Evolutionary conservation across 1,140 invertebrate genomes (phyloP).

Genomic region (Asbolus verrucosus): DNA sequence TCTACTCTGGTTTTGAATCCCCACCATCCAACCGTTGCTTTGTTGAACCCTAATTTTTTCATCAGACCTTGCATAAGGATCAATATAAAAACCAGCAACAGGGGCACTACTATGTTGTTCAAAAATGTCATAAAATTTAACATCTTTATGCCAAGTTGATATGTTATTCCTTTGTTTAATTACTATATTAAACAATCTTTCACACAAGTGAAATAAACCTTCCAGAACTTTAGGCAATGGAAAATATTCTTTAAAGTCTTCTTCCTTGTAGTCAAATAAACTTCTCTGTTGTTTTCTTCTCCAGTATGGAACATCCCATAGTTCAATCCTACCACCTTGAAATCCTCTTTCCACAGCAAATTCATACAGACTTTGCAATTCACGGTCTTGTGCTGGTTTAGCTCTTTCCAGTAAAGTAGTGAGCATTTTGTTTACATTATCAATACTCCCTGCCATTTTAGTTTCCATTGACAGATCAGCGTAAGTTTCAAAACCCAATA

Average conservation of each 20-base stretch:
- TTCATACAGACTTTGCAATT: slow-evolving; percentile 77
- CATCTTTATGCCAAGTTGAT: slow-evolving; percentile 86
- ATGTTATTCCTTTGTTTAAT: slow-evolving; percentile 78
- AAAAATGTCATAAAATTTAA: slow-evolving; percentile 85
- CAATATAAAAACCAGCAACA: slow-evolving; percentile 85
- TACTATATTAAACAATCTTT: slow-evolving; percentile 84
- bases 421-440: slow-evolving; percentile 82
- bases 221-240: slow-evolving; percentile 82
- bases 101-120: slow-evolving; percentile 76
- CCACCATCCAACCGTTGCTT: slow-evolving; percentile 76
- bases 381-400: slow-evolving; percentile 78
- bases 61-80: slow-evolving; percentile 78
- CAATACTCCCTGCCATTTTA: slow-evolving; percentile 90
- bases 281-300: slow-evolving; percentile 76
- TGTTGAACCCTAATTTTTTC: slow-evolving; percentile 72
- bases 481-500: slow-evolving; percentile 84
- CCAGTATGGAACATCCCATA: slow-evolving; percentile 93
- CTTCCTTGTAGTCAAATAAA: slow-evolving; percentile 77
- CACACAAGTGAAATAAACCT: slow-evolving; percentile 80
- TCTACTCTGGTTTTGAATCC: slow-evolving; percentile 76
- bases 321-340: slow-evolving; percentile 72
- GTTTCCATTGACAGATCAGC: slow-evolving; percentile 92
- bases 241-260: slow-evolving; percentile 84
- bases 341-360: slow-evolving; percentile 85
- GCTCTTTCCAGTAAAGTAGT: slow-evolving; percentile 76